Evolutionary conservation across 2,888 invertebrate species (phyloP), one percentile per base, ranked within the genome.

Genomic region (Liposcelis brunnea): DNA sequence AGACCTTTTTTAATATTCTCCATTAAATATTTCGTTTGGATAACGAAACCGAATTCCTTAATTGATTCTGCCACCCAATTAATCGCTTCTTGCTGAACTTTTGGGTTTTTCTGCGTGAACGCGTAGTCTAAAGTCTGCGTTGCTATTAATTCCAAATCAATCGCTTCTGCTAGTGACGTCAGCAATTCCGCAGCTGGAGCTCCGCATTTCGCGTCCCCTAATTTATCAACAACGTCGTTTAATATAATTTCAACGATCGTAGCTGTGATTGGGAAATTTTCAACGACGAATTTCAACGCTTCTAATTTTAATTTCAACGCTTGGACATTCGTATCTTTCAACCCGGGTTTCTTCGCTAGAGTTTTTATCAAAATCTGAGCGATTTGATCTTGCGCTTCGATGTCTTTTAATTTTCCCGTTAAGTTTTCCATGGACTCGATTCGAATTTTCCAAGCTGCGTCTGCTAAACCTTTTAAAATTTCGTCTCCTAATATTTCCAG

Each of bases 241-340:
- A 89, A 61, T 31, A 85, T 77, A 55, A 74, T 74, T 54, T 82
- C 79, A 7, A 82, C 77, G 3, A 82, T 77, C 0, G 74, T 77
- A 19, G 77, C 78, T 1, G 83, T 75, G 50, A 85, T 70, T 0
- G 75, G 69, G 54, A 77, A 76, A 56, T 77, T 80, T 59, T 84
- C 81, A 0, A 84, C 82, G 18, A 91, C 67, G 51, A 74, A 71
- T 52, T 80, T 80, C 47, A 90, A 71, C 10, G 80, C 72, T 53
- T 91, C 90, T 12, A 93, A 61, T 52, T 83, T 75, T 1, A 79
- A 69, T 59, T 89, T 90, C 43, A 90, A 62, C 11, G 89, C 90
- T 69, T 91, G 90, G 50, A 91, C 86, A 60, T 93, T 91, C 48
- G 82, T 90, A 57, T 93, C 93, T 59, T 86, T 71, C 19, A 73